Percentiles rank a stretch among this genome's conserved stretches.
phyloP scores from a whole-genome alignment of 2,888 invertebrate species.

The Notodonta ziczac region DNA sequence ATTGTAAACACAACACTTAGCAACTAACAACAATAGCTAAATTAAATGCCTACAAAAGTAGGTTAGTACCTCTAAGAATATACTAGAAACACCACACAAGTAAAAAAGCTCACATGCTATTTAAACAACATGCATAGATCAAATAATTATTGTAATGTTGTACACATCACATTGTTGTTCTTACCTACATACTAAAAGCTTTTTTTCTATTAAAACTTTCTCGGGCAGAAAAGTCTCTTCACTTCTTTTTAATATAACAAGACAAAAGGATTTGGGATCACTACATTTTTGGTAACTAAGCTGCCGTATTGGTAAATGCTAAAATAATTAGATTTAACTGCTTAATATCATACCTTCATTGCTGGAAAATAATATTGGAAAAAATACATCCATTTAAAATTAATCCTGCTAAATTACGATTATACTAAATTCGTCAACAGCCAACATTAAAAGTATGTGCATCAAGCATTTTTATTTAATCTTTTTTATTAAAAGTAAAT shows the following conservation, averaged over 20 bases:
- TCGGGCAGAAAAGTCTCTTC: slow-evolving; percentile 22
- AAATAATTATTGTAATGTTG: not conserved
- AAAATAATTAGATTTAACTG: slow-evolving; percentile 64
- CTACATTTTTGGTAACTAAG: slow-evolving; percentile 68
- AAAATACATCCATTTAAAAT: slow-evolving; percentile 19
- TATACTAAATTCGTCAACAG: slow-evolving; percentile 29
- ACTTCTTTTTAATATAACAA: slow-evolving; percentile 32
- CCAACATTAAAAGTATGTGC: slow-evolving; percentile 74
- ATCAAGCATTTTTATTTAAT: slow-evolving; percentile 54
- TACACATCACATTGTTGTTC: not conserved
- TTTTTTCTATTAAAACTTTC: slow-evolving; percentile 7
- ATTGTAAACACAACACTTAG: not conserved
- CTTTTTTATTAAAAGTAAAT: slow-evolving; percentile 48
- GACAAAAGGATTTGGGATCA: slow-evolving; percentile 51
- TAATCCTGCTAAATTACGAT: slow-evolving; percentile 18
- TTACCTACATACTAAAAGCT: not conserved
- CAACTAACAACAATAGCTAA: not conserved
- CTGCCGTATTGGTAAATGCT: slow-evolving; percentile 85
- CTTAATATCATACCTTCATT: slow-evolving; percentile 72
- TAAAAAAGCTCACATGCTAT: not conserved
- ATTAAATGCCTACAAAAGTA: not conserved
- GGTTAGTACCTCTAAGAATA: not conserved
- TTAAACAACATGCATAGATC: not conserved
- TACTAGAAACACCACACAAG: not conserved
- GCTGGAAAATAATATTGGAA: slow-evolving; percentile 40